These are phyloP conservation scores for Anthonomus grandis DNA, from an alignment of 1,140 invertebrate species.

Conservation along the genomic window DNA sequence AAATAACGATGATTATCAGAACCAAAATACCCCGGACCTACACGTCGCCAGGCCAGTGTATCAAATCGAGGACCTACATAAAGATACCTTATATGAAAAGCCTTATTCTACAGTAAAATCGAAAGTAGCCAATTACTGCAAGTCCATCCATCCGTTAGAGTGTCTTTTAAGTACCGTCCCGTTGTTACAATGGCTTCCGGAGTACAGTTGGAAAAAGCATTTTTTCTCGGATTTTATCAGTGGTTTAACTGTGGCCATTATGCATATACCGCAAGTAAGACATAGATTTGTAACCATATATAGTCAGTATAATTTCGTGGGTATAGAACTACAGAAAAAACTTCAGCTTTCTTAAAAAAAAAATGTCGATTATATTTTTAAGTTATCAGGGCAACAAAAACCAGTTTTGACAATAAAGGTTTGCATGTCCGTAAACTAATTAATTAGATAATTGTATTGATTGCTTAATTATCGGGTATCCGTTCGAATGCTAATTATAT, in stretches of 20 bases:
- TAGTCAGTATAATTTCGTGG: not conserved
- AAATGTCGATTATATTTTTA: too few relatives aligned
- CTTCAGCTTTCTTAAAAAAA: too few relatives aligned
- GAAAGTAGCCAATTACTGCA: constrained; percentile 9
- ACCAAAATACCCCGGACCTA: constrained; percentile 16
- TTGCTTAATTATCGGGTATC: too few relatives aligned
- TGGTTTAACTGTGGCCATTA: constrained; percentile 68
- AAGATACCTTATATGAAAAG: constrained; percentile 41
- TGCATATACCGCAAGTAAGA: constrained; percentile 76
- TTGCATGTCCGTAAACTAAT: too few relatives aligned
- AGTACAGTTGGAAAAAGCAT: constrained; percentile 55
- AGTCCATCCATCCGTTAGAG: constrained; percentile 31
- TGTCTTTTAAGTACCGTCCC: constrained; percentile 50
- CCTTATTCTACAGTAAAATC: constrained; percentile 29
- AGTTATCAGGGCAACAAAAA: too few relatives aligned
- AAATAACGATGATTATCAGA: constrained; percentile 8
- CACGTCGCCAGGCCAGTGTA: constrained; percentile 50
- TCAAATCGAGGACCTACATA: constrained; percentile 54
- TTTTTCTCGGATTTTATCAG: constrained; percentile 58
- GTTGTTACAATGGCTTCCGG: constrained; percentile 54
- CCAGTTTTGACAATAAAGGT: too few relatives aligned
- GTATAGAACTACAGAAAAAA: too few relatives aligned
- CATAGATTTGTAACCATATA: constrained; percentile 3
- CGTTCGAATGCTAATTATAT: too few relatives aligned
- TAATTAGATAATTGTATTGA: too few relatives aligned